Evolutionary conservation across 2,797 vertebrate genomes (phyloP).

Genomic region (Chaenodraco wilsoni): DNA sequence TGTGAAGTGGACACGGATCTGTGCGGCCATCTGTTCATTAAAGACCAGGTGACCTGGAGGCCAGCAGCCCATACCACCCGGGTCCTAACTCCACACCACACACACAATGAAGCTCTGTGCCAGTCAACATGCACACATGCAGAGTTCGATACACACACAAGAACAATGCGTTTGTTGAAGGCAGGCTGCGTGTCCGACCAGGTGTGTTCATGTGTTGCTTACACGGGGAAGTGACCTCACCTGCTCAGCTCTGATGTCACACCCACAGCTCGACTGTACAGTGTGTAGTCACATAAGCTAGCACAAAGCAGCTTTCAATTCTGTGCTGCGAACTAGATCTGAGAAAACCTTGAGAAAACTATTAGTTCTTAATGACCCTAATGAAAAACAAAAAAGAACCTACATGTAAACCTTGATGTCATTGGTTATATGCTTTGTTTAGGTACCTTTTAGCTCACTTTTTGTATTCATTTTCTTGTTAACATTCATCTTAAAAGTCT

Average conservation of each 20-base stretch:
- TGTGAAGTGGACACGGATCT: constrained; percentile 54
- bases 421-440: no score
- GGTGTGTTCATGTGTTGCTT: constrained; percentile 43
- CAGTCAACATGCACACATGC: constrained; percentile 62
- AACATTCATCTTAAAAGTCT: no score
- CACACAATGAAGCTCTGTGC: constrained; percentile 81
- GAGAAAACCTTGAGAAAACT: no score
- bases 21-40: constrained; percentile 69
- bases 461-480: no score
- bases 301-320: no score
- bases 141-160: constrained; percentile 29
- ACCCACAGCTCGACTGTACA: not conserved
- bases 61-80: constrained; percentile 56
- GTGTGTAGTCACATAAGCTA: not conserved
- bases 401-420: no score
- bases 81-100: constrained; percentile 49
- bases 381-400: no score
- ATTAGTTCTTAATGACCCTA: no score
- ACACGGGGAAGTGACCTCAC: constrained; percentile 54
- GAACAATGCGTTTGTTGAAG: constrained; percentile 68
- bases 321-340: no score
- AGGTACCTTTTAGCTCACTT: no score
- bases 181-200: constrained; percentile 45
- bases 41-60: constrained; percentile 67
- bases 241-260: constrained; percentile 62